Evolutionary conservation across 2,888 invertebrate genomes (phyloP), one percentile per base, ranked within the genome.

Genomic region (Drosophila kuntzei): DNA sequence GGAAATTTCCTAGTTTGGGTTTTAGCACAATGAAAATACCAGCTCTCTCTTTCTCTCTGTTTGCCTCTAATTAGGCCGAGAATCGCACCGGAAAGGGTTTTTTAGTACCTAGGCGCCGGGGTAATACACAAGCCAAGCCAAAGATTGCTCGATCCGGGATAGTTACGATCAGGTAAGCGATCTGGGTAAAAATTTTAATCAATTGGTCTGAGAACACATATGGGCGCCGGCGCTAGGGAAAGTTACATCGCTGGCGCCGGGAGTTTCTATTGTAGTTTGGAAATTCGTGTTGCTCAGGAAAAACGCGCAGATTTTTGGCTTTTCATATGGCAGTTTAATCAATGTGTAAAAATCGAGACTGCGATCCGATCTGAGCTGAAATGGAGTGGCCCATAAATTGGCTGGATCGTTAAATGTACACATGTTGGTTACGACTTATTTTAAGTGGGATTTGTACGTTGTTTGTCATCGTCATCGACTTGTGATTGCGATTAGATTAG

Each of bases 11-110:
- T 58, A 71, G 36, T 79, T 80, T 82, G 89, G 87, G 87, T 88
- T 90, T 90, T 90, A 73, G 55, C 85, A 85, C 76, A 85, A 87
- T 79, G 83, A 90, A 90, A 90, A 85, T 88, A 84, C 86, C 82
- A 75, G 69, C 72, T 34, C 20, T 71, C 76, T 80, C 77, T 84
- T 14, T 39, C 2, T 16, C 50, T 61, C 25, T 27, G n/a, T n/a
- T 27, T 51, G 25, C 1, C 76, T 81, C 76, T 84, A 89, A 88
- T 89, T 88, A 88, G 88, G 85, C 76, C 77, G 79, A 71, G 72
- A 66, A 54, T 71, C 53, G 62, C 69, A 85, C 79, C 80, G 82
- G 86, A 89, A 89, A 86, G 87, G 87, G 82, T 80, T 89, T 89
- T 88, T 84, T 84, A 87, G 65, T 76, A 80, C 75, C 81, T 86